Evolutionary conservation across 1,140 invertebrate genomes (phyloP), one percentile per base, ranked within the genome.

Genomic region (Ceratina calcarata): DNA sequence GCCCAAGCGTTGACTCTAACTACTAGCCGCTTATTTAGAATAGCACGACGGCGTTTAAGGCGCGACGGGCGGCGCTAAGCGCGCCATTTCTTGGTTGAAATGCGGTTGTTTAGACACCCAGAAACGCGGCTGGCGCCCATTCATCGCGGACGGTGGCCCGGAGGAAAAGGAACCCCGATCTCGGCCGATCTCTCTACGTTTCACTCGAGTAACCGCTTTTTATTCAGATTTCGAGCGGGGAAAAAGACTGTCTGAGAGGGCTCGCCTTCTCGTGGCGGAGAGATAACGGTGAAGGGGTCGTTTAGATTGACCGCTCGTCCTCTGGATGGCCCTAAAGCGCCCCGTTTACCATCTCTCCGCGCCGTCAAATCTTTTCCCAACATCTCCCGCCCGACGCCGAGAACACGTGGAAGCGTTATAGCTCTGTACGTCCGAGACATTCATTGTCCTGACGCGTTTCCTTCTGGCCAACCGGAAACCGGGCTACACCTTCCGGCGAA

Each of bases 221-320:
- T 89, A 89, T 89, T 89, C 87, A 86, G 84, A 86, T 88, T 85
- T 86, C 78, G 78, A 72, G 70, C 62, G 78, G 74, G 75, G 49
- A 70, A 71, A 51, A 77, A 55, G 74, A 22, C 67, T 72, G 67
- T 60, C 72, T 55, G 74, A 71, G 70, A 77, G 24, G 37, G 55
- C 32, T 57, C 10, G 64, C 16, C 67, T n/a, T 16, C 60, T 76
- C 73, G 60, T 66, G 65, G 37, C 49, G 78, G 83, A 91, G 88
- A 92, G 89, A 92, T 92, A 93, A 45, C 37, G 37, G 37, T 10
- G 37, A 10, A 92, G 87, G 76, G 86, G 86, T 90, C 91, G 83
- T 92, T 92, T 91, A 91, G 89, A 93, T 92, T 93, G 92, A 93
- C 91, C 91, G 89, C 84, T 89, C 81, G 88, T 88, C 82, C 89